Evolutionary conservation across 2,888 invertebrate genomes (phyloP).

Genomic region (Caenorhabditis imperialis): DNA sequence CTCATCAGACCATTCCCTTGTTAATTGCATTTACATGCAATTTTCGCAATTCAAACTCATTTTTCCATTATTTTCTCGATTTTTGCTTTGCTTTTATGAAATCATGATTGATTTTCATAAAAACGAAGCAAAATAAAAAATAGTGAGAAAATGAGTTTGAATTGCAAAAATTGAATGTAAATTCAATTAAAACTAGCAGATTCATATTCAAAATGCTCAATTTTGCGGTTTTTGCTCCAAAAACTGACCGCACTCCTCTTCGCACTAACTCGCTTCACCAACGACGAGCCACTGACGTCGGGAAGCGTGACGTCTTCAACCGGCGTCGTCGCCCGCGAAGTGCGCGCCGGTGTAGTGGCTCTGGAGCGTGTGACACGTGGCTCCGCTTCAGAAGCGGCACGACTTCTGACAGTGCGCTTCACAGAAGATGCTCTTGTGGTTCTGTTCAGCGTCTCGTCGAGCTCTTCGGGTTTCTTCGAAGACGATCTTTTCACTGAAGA

Average conservation of each 20-base stretch:
- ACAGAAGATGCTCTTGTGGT: not conserved
- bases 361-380: no score
- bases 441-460: not conserved
- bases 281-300: not conserved
- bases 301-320: not conserved
- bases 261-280: conserved; percentile 2
- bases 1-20: no score
- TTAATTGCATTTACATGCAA: no score
- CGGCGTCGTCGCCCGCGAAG: not conserved
- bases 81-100: no score
- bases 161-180: no score
- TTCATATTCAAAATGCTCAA: not conserved
- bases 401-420: not conserved
- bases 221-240: no score
- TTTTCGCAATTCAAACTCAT: no score
- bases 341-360: not conserved
- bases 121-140: no score
- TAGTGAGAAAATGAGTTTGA: no score
- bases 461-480: not conserved
- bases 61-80: no score
- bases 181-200: no score
- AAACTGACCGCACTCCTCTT: conserved; percentile 4
- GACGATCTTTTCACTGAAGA: not conserved
- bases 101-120: no score
- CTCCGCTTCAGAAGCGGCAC: not conserved